Evolutionary conservation across 1,140 invertebrate genomes (phyloP).

Genomic region (Helicoverpa armigera): DNA sequence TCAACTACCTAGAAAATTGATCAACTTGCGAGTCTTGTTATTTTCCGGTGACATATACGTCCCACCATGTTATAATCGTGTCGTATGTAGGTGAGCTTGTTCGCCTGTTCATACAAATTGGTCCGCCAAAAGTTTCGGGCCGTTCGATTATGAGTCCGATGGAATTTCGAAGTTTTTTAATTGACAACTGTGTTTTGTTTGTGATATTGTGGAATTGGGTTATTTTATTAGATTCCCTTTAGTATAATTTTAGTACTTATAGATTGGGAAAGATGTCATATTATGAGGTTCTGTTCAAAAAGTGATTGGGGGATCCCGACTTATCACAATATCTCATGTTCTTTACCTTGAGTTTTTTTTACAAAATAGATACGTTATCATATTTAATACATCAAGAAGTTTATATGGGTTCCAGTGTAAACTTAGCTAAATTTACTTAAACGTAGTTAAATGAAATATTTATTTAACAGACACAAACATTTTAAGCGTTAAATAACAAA

Average conservation of each 20-base stretch:
- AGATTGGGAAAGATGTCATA: not conserved
- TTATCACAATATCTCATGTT: too few species aligned
- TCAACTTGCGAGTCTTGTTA: too few species aligned
- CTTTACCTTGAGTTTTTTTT: too few species aligned
- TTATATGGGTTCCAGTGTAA: too few species aligned
- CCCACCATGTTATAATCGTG: slow-evolving; percentile 19
- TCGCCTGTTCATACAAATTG: slow-evolving; percentile 39
- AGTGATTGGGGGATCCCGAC: not conserved
- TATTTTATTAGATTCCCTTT: slow-evolving; percentile 2
- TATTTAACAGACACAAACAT: not conserved
- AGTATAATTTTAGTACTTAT: not conserved
- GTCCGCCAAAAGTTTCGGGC: slow-evolving; percentile 25
- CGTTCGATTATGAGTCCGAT: slow-evolving; percentile 31
- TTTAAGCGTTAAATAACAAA: not conserved
- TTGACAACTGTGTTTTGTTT: slow-evolving; percentile 14
- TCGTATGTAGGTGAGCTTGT: slow-evolving; percentile 22
- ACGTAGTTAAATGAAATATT: too few species aligned
- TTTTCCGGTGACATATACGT: not conserved
- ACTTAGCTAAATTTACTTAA: too few species aligned
- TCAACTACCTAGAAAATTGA: too few species aligned
- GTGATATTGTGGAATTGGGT: not conserved
- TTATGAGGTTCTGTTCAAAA: not conserved
- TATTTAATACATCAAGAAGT: too few species aligned
- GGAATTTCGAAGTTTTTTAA: slow-evolving; percentile 31
- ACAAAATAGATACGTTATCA: too few species aligned